A percentile compares a stretch with the other conserved stretches of the same genome.
Evolutionary conservation across 2,888 invertebrate species (phyloP).

Genomic region (Dioctria rufipes): DNA sequence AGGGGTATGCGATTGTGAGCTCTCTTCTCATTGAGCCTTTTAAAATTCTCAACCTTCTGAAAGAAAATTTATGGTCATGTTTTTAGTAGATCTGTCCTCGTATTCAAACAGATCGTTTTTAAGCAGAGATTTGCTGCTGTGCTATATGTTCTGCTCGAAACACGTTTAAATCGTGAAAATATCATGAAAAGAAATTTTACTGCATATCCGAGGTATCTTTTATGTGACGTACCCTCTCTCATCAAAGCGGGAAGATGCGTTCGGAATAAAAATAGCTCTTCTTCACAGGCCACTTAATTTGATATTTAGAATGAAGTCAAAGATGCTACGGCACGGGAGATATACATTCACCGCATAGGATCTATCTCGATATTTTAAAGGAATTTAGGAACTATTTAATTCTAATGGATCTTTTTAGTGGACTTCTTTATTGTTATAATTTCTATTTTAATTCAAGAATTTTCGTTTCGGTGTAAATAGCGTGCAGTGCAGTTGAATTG

Average conservation of each 20-base stretch:
- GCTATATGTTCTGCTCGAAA: background rate
- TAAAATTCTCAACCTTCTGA: slow-evolving; percentile 39
- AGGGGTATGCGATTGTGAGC: background rate
- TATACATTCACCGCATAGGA: background rate
- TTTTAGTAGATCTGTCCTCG: slow-evolving; percentile 48
- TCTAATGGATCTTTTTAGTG: slow-evolving; percentile 30
- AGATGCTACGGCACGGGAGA: slow-evolving; percentile 6
- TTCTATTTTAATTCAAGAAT: slow-evolving; percentile 20
- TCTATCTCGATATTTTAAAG: slow-evolving; percentile 20
- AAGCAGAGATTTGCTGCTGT: slow-evolving; percentile 22
- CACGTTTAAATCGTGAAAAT: slow-evolving; percentile 27
- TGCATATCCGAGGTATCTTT: slow-evolving; percentile 35
- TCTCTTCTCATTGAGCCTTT: slow-evolving; percentile 32
- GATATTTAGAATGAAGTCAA: slow-evolving; percentile 50
- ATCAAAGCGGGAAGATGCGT: slow-evolving; percentile 32
- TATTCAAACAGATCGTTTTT: slow-evolving; percentile 38
- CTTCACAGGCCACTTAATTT: slow-evolving; percentile 52
- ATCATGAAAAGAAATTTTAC: slow-evolving; percentile 47
- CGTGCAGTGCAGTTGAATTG: no score
- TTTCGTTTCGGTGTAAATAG: no score
- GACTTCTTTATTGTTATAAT: slow-evolving; percentile 38
- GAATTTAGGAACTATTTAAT: slow-evolving; percentile 40
- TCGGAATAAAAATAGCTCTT: slow-evolving; percentile 49
- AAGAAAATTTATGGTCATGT: slow-evolving; percentile 43
- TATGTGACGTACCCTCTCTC: background rate